phyloP scores from a whole-genome alignment of 2,797 vertebrate genomes.

The Telmatherina bonti region DNA sequence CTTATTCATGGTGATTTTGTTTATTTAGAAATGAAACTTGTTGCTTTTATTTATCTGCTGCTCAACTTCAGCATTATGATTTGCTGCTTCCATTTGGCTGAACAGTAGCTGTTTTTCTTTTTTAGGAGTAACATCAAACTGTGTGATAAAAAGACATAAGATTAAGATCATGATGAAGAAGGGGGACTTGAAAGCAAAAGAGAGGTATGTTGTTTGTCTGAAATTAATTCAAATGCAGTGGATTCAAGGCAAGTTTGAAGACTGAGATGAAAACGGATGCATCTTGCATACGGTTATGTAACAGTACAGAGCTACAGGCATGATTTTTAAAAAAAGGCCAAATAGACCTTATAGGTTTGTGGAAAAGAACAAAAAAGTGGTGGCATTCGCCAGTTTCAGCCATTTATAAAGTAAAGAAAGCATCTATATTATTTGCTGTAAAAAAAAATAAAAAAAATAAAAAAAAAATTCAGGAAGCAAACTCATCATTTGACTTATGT shows the following conservation, averaged over 20 bases:
- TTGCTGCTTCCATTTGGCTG: constrained; percentile 22
- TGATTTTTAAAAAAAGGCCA: constrained; percentile 34
- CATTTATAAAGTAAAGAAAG: neutral
- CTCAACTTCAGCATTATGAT: constrained; percentile 9
- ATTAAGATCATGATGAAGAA: constrained; percentile 19
- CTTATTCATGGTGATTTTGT: constrained; percentile 56
- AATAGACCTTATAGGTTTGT: constrained; percentile 24
- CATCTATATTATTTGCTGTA: neutral
- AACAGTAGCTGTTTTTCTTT: too few relatives aligned
- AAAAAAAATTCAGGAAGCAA: neutral
- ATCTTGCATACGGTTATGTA: constrained; percentile 42
- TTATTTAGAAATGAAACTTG: constrained; percentile 47
- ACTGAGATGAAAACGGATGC: constrained; percentile 25
- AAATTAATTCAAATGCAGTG: constrained; percentile 56
- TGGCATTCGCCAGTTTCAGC: neutral
- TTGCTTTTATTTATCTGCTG: constrained; percentile 35
- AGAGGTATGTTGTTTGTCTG: constrained; percentile 21
- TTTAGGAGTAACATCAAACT: neutral
- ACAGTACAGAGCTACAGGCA: constrained; percentile 28
- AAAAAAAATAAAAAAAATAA: neutral
- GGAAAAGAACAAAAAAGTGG: constrained; percentile 14
- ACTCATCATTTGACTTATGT: neutral
- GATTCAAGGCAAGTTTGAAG: constrained; percentile 37
- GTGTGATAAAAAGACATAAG: constrained; percentile 26
- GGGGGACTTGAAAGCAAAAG: constrained; percentile 10